Base-by-base conservation (phyloP, 2,888 invertebrate genomes). In the Oeneis ivallda region DNA sequence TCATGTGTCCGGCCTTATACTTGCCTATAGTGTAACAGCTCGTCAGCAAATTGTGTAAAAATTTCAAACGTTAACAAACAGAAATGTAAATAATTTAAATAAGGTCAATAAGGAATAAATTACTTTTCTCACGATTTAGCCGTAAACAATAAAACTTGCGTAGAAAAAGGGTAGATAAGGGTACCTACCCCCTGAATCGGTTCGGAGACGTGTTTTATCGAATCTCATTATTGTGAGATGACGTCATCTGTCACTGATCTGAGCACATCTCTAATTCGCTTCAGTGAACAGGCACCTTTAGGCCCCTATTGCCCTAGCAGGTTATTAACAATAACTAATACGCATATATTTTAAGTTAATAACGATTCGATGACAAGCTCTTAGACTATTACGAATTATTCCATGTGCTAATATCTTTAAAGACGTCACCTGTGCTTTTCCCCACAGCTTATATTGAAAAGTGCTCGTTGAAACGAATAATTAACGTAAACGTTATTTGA, bases 371-470 rank as follows among this genome's bases (percentile, higher is more conserved):
- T 47, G 47, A 17, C 47, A 47, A 9, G 43, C 57, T 43, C 57
- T 57, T 57, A 26, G 19, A n/a, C 57, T 43, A 26, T 43, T 11
- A n/a, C 52, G 68, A 65, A 59, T 61, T 69, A 57, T 61, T 62
- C 52, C 63, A 37, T 65, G 26, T 26, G 26, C 26, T 59, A 58
- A 47, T 26, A 53, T 49, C 15, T 37, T 57, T 41, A 34, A 54
- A 50, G 43, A 64, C 15, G 32, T 71, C 71, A 74, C 70, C 69
- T 67, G 71, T 65, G 59, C 67, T 74, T 74, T 74, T 75, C 70
- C 56, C 56, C 39, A 26, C 37, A 56, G 49, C 61, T 54, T 17
- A 54, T 17, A 62, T 59, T 58, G 71, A 72, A 75, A 72, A 70
- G 66, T 39, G 60, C 67, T 59, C 54, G 72, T 68, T 69, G 71